Base-by-base conservation (phyloP, 2,113 vertebrate species). In the Zingel zingel region DNA sequence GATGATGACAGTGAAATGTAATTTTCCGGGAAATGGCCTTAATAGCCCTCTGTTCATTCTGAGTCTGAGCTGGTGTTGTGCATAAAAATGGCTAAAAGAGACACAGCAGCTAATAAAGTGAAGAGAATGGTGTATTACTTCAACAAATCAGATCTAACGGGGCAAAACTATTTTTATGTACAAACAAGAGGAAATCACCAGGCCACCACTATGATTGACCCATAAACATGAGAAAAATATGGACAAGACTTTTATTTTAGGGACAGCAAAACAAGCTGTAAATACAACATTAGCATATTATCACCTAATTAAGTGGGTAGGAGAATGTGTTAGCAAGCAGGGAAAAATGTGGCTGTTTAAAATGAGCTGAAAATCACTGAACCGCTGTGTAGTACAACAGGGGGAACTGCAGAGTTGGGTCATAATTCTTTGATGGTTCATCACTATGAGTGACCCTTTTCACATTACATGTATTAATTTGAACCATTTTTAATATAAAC, bases 21-120 rank as follows among this genome's bases (percentile, higher is more conserved):
- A 84, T 88, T 84, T 86, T 48, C 54, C 3, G 25, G 36, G 14
- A 82, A 86, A 86, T 88, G 57, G 74, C 57, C 47, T 86, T 53
- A 77, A 74, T 84, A 78, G 27, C 2, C 61, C n/a, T 67, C 58
- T 33, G 14, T 83, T 81, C 23, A 77, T 30, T 61, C 14, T 23
- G 53, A 23, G 39, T 43, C 27, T 78, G 75, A 70, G 54, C 78
- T 83, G 36, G 15, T 74, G 84, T 63, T 66, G 58, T 63, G 68
- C 68, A 80, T 85, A 21, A 66, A 86, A 79, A 71, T 54, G 71
- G 54, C 69, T 77, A 51, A 61, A 65, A 56, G 15, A 75, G 47
- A 83, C 51, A 64, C 72, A 79, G n/a, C 72, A 30, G 36, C 79
- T 73, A 27, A 86, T 70, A 78, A 78, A 84, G 62, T 67, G 47